These are phyloP conservation scores for Galbula dea DNA, from an alignment of 2,113 vertebrate genomes.

Conservation along the genomic window DNA sequence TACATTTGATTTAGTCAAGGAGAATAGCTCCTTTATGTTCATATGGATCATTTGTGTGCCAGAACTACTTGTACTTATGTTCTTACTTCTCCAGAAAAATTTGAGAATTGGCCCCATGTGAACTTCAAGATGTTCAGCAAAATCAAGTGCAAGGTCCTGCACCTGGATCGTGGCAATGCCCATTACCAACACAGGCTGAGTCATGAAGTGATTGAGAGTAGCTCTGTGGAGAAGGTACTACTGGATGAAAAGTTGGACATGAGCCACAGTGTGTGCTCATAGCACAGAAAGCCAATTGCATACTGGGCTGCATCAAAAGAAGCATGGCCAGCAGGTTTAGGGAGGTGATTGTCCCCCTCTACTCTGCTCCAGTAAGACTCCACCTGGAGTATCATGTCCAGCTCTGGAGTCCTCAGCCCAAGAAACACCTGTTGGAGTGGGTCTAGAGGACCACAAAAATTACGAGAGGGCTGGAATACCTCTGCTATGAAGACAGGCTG, in stretches of 20 bases:
- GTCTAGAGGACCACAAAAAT: not conserved
- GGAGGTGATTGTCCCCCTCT: not conserved
- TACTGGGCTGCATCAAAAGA: not conserved
- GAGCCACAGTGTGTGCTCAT: fast-evolving
- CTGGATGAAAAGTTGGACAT: not conserved
- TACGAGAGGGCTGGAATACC: not conserved
- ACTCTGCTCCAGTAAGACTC: not conserved
- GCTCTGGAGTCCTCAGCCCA: not conserved
- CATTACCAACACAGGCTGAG: not conserved
- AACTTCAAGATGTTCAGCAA: not conserved
- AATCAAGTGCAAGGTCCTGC: not conserved
- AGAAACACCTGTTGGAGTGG: not conserved
- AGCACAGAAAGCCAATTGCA: fast-evolving
- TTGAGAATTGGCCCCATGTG: not conserved
- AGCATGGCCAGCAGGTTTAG: not conserved
- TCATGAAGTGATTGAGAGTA: not conserved
- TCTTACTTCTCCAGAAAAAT: not conserved
- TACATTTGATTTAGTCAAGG: not conserved
- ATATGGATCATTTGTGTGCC: not conserved
- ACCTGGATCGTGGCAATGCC: not conserved
- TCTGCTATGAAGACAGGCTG: too few species aligned
- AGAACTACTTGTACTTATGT: not conserved
- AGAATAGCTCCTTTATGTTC: not conserved
- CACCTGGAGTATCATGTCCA: not conserved
- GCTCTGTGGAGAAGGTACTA: not conserved